Base-by-base conservation (phyloP, 2,888 invertebrate genomes). In the Thecophora atra region DNA sequence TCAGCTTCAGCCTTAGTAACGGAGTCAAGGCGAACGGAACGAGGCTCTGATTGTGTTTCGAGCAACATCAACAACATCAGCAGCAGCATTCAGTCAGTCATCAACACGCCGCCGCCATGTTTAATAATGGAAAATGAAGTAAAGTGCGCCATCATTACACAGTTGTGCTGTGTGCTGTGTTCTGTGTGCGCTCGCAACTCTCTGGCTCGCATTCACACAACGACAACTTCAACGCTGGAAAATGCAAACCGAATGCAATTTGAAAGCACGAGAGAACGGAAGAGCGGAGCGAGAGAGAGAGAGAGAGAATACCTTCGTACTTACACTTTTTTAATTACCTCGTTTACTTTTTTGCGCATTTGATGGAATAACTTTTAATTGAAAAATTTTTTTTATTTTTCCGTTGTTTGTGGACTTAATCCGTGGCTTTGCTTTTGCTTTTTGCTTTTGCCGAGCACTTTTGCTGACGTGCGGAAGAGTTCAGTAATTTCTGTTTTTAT, bases 301-400 rank as follows among this genome's bases (percentile, higher is more conserved):
- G 44, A 11, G 44, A 64, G 75, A 74, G 75, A 58, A 51, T 42
- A 58, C 68, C 42, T 66, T 21, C 69, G 76, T 78, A 78, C 77
- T 76, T 76, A 75, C 78, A 76, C 76, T 78, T 78, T 70, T 78
- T 78, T 78, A 78, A 78, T 78, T 78, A 78, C 78, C 78, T 78
- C 78, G 78, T 77, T 78, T 78, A 77, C 75, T 70, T 70, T 62
- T 70, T 62, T 70, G 70, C 70, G n/a, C 70, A 70, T 62, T 70
- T 75, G 74, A 74, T 80, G 77, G 78, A 78, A 81, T 79, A 81
- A 82, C 80, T 84, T 85, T 85, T 85, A 85, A 85, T 85, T 85
- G 85, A 85, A 85, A 85, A 79, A 79, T 78, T 79, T 79, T 75
- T 76, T 76, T 72, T 72, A 52, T 26, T 70, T 67, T 70, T 63